Percentiles rank a stretch among this genome's conserved stretches.
Conservation (phyloP, 2,113 vertebrate species). For the Lagopus muta region DNA sequence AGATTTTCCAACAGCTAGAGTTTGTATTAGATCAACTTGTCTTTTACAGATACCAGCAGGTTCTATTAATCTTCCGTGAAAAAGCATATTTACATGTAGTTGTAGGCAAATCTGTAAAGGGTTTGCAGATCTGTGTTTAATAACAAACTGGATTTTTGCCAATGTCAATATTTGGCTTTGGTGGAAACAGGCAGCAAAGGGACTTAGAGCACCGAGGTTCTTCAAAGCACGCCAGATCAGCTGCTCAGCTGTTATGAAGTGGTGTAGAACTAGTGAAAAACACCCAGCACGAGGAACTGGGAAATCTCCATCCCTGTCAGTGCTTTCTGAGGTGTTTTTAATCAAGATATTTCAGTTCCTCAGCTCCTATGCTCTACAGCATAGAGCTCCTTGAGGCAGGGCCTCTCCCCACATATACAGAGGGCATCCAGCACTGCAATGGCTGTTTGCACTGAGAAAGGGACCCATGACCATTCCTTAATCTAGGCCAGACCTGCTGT, state of each 20-base stretch:
- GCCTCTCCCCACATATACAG: not conserved
- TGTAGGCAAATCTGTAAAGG: constrained; percentile 23
- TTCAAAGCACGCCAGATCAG: not conserved
- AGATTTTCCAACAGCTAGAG: not conserved
- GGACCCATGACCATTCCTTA: not conserved
- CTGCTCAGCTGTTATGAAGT: not conserved
- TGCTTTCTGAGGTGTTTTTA: not conserved
- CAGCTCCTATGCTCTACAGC: not conserved
- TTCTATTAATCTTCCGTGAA: constrained; percentile 15
- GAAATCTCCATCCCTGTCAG: not conserved
- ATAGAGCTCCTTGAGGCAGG: not conserved
- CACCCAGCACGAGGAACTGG: not conserved
- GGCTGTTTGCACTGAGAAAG: not conserved
- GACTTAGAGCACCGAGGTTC: not conserved
- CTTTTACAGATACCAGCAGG: not conserved
- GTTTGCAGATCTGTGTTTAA: constrained; percentile 43
- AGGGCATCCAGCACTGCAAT: not conserved
- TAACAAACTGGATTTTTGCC: constrained; percentile 21
- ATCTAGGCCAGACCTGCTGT: not conserved
- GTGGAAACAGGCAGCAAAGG: not conserved
- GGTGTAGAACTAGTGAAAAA: not conserved
- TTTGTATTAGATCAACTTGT: not conserved
- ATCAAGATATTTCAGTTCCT: not conserved
- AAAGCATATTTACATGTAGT: constrained; percentile 28
- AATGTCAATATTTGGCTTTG: constrained; percentile 40